Evolutionary conservation across 2,888 invertebrate species (phyloP).

Genomic region (Cheilosia impressa): DNA sequence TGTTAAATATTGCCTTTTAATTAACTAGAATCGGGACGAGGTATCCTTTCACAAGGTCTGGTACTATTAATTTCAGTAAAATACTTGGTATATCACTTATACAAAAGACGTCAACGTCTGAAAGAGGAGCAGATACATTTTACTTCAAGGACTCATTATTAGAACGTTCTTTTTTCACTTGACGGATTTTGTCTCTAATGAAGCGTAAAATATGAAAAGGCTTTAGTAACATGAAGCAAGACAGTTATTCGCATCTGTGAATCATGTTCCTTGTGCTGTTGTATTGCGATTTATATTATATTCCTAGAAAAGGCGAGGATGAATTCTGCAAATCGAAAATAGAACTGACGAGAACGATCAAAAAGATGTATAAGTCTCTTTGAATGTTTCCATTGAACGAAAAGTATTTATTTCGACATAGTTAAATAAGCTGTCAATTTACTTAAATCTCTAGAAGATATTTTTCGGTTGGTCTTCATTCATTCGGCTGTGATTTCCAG

Average conservation of each 20-base stretch:
- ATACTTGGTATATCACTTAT: slow-evolving; percentile 5
- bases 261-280: neutral
- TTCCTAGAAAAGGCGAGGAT: too few species aligned
- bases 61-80: neutral
- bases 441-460: too few species aligned
- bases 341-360: too few species aligned
- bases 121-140: neutral
- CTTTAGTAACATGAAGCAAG: neutral
- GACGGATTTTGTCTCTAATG: neutral
- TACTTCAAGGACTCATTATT: neutral
- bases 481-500: too few species aligned
- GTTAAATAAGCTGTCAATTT: too few species aligned
- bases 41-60: neutral
- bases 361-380: too few species aligned
- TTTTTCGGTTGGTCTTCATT: too few species aligned
- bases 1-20: slow-evolving; percentile 19
- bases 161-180: neutral
- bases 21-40: slow-evolving; percentile 9
- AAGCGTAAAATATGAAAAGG: neutral
- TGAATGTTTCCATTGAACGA: too few species aligned
- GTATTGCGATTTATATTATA: too few species aligned
- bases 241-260: slow-evolving; percentile 13
- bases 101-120: neutral
- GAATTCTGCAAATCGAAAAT: too few species aligned
- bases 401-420: too few species aligned